phyloP scores from a whole-genome alignment of 2,113 vertebrate species.

The Phalacrocorax brasilianus region DNA sequence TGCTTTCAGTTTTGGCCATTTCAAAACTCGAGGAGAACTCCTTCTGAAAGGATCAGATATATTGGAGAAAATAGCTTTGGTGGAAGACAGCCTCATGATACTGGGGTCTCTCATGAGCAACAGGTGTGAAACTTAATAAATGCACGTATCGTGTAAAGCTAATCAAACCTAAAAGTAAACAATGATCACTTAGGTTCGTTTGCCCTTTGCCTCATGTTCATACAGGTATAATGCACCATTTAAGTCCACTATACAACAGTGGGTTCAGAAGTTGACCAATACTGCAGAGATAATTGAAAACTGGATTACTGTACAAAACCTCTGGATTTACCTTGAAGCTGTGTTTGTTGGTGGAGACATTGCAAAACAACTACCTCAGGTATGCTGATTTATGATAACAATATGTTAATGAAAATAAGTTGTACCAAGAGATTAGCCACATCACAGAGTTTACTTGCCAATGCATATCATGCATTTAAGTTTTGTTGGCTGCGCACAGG shows the following conservation, averaged over 20 bases:
- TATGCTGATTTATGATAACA: neutral
- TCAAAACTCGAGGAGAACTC: conserved; percentile 83
- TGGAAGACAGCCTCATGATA: conserved; percentile 86
- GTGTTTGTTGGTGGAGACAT: conserved; percentile 89
- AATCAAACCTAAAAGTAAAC: neutral
- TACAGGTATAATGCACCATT: conserved; percentile 82
- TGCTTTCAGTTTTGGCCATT: conserved; percentile 75
- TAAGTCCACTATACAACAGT: conserved; percentile 80
- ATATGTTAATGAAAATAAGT: neutral
- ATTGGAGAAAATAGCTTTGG: conserved; percentile 75
- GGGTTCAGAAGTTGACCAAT: conserved; percentile 83
- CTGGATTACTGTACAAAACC: conserved; percentile 86
- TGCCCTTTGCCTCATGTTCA: neutral
- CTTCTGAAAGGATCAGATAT: conserved; percentile 81
- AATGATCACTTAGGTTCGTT: neutral
- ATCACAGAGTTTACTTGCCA: neutral
- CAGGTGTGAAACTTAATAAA: conserved; percentile 65
- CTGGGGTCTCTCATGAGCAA: conserved; percentile 82
- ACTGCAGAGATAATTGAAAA: conserved; percentile 84
- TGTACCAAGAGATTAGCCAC: neutral
- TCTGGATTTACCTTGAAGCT: conserved; percentile 89
- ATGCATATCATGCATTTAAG: neutral
- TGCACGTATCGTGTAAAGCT: neutral
- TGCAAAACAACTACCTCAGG: conserved; percentile 86
- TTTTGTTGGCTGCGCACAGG: neutral